phyloP scores from a whole-genome alignment of 1,140 invertebrate genomes.

The Orius laevigatus region DNA sequence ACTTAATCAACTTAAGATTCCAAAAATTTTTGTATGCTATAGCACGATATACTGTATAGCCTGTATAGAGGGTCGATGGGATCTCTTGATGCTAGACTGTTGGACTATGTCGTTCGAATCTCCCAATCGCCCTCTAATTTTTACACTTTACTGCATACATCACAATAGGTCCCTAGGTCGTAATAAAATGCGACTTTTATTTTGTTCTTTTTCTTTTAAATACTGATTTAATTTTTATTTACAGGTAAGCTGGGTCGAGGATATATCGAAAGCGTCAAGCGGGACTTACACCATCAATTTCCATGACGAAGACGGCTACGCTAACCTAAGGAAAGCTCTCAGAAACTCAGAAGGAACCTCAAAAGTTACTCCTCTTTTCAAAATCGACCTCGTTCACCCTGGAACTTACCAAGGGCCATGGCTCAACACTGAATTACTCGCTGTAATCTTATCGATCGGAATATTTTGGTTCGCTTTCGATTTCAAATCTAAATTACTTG shows the following conservation, averaged over 20 bases:
- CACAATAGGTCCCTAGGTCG: too few species aligned
- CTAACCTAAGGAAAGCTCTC: slow-evolving; percentile 57
- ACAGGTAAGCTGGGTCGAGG: slow-evolving; percentile 83
- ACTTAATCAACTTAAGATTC: too few species aligned
- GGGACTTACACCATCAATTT: slow-evolving; percentile 67
- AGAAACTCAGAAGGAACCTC: slow-evolving; percentile 47
- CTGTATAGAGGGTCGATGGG: too few species aligned
- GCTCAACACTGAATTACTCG: slow-evolving; percentile 82
- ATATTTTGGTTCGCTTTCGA: slow-evolving; percentile 73
- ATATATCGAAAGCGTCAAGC: slow-evolving; percentile 56
- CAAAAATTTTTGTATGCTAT: too few species aligned
- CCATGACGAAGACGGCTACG: slow-evolving; percentile 81
- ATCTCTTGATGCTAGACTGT: too few species aligned
- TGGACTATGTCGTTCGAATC: too few species aligned
- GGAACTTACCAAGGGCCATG: slow-evolving; percentile 80
- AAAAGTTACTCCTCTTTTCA: slow-evolving; percentile 52
- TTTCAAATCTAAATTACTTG: slow-evolving; percentile 60
- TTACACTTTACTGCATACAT: too few species aligned
- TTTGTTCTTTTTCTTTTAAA: too few species aligned
- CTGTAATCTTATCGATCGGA: slow-evolving; percentile 49
- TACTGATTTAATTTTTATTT: too few species aligned
- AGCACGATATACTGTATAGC: too few species aligned
- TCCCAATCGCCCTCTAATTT: too few species aligned
- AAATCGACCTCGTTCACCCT: slow-evolving; percentile 60
- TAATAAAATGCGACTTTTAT: too few species aligned